Evolutionary conservation across 2,888 invertebrate species (phyloP), one percentile per base, ranked within the genome.

Genomic region (Microplitis deprimator): DNA sequence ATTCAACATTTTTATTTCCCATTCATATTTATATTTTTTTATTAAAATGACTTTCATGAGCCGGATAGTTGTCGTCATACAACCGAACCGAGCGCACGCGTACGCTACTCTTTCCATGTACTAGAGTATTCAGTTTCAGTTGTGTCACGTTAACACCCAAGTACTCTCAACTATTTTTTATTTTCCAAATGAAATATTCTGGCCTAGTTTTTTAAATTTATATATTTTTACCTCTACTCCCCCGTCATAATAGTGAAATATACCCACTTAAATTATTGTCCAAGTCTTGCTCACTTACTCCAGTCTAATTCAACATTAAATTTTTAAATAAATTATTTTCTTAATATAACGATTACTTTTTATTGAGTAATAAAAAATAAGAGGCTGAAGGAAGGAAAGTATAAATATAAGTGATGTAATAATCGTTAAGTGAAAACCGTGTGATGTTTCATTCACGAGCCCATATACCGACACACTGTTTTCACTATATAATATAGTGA

Each of bases 361-460:
- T 29, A 38, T 65, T 20, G 13, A 38, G 38, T 4, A 20, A 65
- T 20, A 65, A 29, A 29, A 29, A 65, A 38, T 20, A 38, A 38
- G 38, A 65, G 38, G 7, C 16, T 62, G 16, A 16, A 62, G 20
- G n/a, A 59, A 59, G n/a, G 20, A 62, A 20, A 20, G 20, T 17
- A 62, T 62, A 73, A 62, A 64, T 41, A 50, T 59, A 67, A 29
- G 50, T 60, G 67, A 67, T 29, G 73, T 73, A 73, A 73, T 59
- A 65, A 13, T n/a, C 67, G 17, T 73, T 67, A 50, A 20, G 65
- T 73, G n/a, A 73, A 73, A 16, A 65, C 70, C 16, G 73, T 67
- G 67, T 67, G 73, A 73, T 73, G 67, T 73, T 67, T 73, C 73
- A 73, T 73, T 73, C 73, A 73, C 59, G 73, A 67, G 39, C 67